Conservation (phyloP, 2,888 invertebrate genomes). For the Cosmopolites sordidus region DNA sequence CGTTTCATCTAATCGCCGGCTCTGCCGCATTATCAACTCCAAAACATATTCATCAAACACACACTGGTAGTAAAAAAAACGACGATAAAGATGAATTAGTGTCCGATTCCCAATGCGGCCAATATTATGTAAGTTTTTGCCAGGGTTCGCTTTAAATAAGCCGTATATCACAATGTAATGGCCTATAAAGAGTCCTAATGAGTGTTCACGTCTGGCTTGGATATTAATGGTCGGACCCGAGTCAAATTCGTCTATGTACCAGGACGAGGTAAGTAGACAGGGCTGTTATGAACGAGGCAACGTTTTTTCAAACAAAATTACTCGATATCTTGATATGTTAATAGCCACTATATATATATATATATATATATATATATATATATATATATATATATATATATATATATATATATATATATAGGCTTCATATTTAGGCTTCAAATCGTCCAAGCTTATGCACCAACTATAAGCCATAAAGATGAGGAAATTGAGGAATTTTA, state of each 20-base stretch:
- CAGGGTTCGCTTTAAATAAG: constrained; percentile 12
- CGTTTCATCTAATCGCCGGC: no score
- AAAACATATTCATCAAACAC: no score
- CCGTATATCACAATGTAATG: constrained; percentile 14
- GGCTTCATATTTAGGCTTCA: neutral
- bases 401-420: constrained; percentile 4
- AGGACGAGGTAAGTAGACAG: no score
- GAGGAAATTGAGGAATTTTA: no score
- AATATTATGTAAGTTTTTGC: constrained; percentile 14
- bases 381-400: constrained; percentile 6
- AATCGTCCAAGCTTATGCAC: no score
- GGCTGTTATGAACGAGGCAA: no score
- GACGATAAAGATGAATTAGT: neutral
- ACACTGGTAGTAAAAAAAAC: neutral
- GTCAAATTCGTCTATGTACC: neutral
- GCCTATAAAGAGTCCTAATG: constrained; percentile 12
- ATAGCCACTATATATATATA: no score
- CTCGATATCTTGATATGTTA: no score
- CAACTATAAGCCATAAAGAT: no score
- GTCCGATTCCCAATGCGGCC: neutral
- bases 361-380: constrained; percentile 12
- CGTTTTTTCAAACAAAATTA: no score
- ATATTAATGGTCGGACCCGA: constrained; percentile 8
- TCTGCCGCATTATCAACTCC: no score
- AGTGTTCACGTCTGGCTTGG: constrained; percentile 10